Conservation (phyloP, 2,113 vertebrate species). For the Oncorhynchus tshawytscha region DNA sequence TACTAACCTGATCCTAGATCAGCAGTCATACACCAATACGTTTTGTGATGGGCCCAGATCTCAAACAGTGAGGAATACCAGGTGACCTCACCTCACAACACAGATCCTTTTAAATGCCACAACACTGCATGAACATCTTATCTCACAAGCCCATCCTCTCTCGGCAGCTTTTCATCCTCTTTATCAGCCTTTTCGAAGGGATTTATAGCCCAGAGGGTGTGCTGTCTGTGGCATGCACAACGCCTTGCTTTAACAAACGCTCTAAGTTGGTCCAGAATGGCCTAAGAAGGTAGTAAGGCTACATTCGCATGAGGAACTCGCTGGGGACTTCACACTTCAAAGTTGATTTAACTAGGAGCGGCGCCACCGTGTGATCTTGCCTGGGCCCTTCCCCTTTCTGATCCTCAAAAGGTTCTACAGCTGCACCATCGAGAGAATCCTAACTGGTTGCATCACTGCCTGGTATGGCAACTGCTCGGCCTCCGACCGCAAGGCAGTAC, state of each 20-base stretch:
- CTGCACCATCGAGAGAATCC: too few relatives aligned
- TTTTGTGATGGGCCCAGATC: background rate
- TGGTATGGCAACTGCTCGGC: too few relatives aligned
- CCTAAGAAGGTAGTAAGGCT: conserved; percentile 54
- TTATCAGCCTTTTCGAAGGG: conserved; percentile 50
- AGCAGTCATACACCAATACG: too few relatives aligned
- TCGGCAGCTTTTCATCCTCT: conserved; percentile 47
- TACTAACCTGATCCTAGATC: background rate
- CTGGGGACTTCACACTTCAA: conserved; percentile 53
- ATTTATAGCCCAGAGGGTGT: conserved; percentile 47
- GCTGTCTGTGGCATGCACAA: conserved; percentile 9
- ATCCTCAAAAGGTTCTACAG: too few relatives aligned
- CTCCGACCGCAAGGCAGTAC: too few relatives aligned
- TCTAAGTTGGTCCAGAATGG: conserved; percentile 47
- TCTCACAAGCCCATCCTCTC: conserved; percentile 21
- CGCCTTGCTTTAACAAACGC: conserved; percentile 36
- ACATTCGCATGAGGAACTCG: conserved; percentile 19
- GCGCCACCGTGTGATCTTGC: conserved; percentile 46
- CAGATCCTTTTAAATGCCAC: conserved; percentile 7
- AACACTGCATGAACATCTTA: conserved; percentile 24
- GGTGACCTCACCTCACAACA: conserved; percentile 1
- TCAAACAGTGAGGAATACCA: background rate
- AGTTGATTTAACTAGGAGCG: conserved; percentile 57
- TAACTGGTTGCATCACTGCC: too few relatives aligned
- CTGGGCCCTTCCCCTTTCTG: conserved; percentile 29